Evolutionary conservation across 2,888 invertebrate species (phyloP).

Genomic region (Cryptophagus acutangulus): DNA sequence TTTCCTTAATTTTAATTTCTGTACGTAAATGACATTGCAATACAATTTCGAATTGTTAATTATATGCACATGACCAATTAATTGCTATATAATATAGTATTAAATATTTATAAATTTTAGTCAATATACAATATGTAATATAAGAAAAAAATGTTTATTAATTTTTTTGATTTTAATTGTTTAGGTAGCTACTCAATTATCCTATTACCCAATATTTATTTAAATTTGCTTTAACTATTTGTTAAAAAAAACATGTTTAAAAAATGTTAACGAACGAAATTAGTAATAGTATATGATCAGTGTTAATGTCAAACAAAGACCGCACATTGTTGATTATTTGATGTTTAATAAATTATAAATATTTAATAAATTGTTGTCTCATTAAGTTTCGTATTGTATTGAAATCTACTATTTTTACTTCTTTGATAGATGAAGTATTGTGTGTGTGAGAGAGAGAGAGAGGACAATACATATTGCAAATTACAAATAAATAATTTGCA

Average conservation of each 20-base stretch:
- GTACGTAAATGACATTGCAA: conserved; percentile 17
- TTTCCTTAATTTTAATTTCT: no score
- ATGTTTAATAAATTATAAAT: conserved; percentile 18
- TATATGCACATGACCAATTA: conserved; percentile 33
- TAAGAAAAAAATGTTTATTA: conserved; percentile 10
- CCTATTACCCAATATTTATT: not conserved
- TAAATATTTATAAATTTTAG: conserved; percentile 9
- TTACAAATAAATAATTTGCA: no score
- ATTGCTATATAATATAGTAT: conserved; percentile 23
- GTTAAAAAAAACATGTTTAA: not conserved
- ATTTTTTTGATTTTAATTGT: conserved; percentile 16
- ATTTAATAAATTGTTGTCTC: conserved; percentile 21
- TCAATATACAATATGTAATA: conserved; percentile 12
- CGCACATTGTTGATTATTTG: conserved; percentile 19
- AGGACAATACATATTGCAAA: no score
- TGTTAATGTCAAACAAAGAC: conserved; percentile 13
- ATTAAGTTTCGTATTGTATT: no score
- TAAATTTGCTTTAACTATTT: not conserved
- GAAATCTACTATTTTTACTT: no score
- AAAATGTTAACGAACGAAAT: not conserved
- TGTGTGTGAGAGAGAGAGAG: no score
- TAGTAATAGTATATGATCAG: conserved; percentile 9
- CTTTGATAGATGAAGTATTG: no score
- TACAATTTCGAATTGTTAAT: conserved; percentile 32
- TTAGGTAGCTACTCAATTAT: conserved; percentile 10